Evolutionary conservation across 2,797 vertebrate species (phyloP), one percentile per base, ranked within the genome.

Genomic region (Brotula barbata): DNA sequence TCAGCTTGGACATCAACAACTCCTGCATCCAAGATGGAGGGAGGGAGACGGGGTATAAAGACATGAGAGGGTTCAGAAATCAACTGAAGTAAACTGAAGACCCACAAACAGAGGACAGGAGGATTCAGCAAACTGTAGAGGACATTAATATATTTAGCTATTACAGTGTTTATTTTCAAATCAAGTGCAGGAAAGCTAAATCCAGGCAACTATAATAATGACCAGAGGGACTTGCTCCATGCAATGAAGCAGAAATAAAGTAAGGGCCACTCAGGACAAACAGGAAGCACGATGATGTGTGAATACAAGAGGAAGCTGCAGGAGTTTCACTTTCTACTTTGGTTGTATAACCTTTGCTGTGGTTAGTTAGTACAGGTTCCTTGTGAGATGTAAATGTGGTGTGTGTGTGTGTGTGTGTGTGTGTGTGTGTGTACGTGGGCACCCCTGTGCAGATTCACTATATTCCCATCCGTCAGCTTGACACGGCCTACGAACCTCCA

Each of bases 1-100:
- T 88, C 44, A 98, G 86, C 70, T 89, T 90, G 36, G 89, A 87
- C 75, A 92, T 90, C 88, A 99, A 84, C 80, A 93, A 89, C 6
- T 89, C 92, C 96, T 99, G 87, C 55, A 73, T 15, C 16, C 43
- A 46, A 63, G 73, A 52, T 0, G 7, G 63, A 14, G 40, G 19
- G 14, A 21, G 43, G 61, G 8, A 57, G 41, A 11, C 31, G 36
- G 6, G n/a, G 15, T 15, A 37, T n/a, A 23, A 44, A 20, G 14
- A 8, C 11, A 14, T n/a, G 20, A 47, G 17, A 53, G 16, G 3
- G 25, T 7, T 28, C 25, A 28, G 25, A 28, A 28, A 28, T n/a
- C n/a, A n/a, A n/a, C n/a, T n/a, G n/a, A n/a, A n/a, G n/a, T n/a
- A n/a, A n/a, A n/a, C n/a, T n/a, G n/a, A n/a, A n/a, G n/a, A n/a